Evolutionary conservation across 2,113 vertebrate genomes (phyloP).

Genomic region (Paramormyrops kingsleyae): DNA sequence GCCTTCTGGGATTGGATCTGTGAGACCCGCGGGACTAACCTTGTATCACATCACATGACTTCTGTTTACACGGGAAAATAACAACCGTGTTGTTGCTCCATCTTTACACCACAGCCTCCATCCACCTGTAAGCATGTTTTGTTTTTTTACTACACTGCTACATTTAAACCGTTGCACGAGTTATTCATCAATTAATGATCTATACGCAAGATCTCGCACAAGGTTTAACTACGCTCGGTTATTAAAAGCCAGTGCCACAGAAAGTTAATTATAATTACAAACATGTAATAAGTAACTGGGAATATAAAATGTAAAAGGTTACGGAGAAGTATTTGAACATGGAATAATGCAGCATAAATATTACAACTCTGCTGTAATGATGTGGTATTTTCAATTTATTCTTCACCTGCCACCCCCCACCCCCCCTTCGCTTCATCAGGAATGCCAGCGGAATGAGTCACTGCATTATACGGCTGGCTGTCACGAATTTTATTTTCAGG

Average conservation of each 20-base stretch:
- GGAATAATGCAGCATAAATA: neutral
- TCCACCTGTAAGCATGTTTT: neutral
- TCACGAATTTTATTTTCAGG: constrained; percentile 9
- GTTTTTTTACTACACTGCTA: neutral
- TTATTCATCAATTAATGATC: too few relatives aligned
- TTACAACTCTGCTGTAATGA: neutral
- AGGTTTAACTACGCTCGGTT: neutral
- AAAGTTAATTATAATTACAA: neutral
- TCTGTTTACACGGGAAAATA: neutral
- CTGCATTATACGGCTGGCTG: neutral
- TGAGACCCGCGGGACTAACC: neutral
- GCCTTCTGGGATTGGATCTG: neutral
- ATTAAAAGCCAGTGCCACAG: neutral
- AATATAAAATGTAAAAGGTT: neutral
- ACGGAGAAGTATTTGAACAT: neutral
- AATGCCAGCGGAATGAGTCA: constrained; percentile 2
- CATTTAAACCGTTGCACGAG: neutral
- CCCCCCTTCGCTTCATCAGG: neutral
- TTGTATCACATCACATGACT: neutral
- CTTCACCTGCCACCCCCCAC: neutral
- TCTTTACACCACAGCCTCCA: neutral
- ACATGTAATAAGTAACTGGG: neutral
- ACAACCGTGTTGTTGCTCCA: neutral
- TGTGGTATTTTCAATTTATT: neutral
- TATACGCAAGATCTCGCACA: neutral